phyloP scores from a whole-genome alignment of 1,140 invertebrate genomes.

The Trypoxylus dichotomus region DNA sequence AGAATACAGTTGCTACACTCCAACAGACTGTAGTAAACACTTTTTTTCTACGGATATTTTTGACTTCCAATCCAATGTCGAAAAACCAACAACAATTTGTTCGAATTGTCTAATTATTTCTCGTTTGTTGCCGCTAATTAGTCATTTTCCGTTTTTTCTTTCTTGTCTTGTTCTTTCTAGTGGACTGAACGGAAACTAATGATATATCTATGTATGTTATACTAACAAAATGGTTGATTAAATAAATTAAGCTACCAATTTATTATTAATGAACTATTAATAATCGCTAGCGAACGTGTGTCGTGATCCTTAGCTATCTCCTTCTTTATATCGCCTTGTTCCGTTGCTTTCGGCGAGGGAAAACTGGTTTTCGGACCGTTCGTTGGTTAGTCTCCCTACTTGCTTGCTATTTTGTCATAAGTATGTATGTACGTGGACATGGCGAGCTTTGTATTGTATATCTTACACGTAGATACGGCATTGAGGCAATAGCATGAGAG shows the following conservation, averaged over 20 bases:
- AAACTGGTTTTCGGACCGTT: neutral
- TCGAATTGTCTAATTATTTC: slow-evolving; percentile 20
- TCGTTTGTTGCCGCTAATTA: slow-evolving; percentile 17
- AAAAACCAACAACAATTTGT: slow-evolving; percentile 16
- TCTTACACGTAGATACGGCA: neutral
- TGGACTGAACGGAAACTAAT: slow-evolving; percentile 11
- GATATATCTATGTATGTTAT: slow-evolving; percentile 1
- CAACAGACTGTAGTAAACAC: too few relatives aligned
- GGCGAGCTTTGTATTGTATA: slow-evolving; percentile 1
- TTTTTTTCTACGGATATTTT: too few relatives aligned
- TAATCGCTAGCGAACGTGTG: neutral
- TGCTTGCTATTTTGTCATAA: neutral
- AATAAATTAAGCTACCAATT: slow-evolving; percentile 26
- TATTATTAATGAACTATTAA: slow-evolving; percentile 26
- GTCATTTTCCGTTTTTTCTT: slow-evolving; percentile 4
- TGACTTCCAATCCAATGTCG: neutral
- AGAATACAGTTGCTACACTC: too few relatives aligned
- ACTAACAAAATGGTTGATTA: slow-evolving; percentile 25
- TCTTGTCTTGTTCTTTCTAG: too few relatives aligned
- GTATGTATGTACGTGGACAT: neutral
- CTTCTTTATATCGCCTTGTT: neutral
- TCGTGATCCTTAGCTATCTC: slow-evolving; percentile 10
- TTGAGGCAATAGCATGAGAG: neutral
- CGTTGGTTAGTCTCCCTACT: neutral
- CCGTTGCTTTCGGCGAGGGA: neutral